These are phyloP conservation scores for Drosophila tropicalis DNA, from an alignment of 1,140 invertebrate genomes.

Conservation along the genomic window DNA sequence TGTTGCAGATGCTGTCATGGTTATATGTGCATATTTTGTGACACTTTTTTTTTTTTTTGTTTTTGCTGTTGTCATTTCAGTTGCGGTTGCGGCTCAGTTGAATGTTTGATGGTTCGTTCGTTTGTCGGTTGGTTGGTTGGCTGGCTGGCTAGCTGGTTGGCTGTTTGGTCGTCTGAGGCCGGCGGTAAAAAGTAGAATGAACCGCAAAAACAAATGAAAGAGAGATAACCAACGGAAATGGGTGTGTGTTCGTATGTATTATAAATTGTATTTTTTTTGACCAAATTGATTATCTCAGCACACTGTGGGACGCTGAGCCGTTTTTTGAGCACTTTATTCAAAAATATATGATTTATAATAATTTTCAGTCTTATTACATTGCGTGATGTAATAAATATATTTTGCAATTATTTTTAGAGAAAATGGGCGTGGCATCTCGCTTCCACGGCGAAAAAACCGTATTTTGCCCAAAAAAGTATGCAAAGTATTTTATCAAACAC, in stretches of 20 bases:
- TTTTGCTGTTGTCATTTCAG: constrained; percentile 43
- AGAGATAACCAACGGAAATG: not conserved
- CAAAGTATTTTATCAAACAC: too few species aligned
- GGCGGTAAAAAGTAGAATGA: constrained; percentile 13
- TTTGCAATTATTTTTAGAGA: too few species aligned
- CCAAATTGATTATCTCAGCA: too few species aligned
- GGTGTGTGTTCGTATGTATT: not conserved
- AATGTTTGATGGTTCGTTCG: constrained; percentile 39
- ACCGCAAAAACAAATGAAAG: constrained; percentile 15
- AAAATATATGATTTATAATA: too few species aligned
- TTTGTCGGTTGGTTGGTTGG: constrained; percentile 15
- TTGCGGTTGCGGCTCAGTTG: constrained; percentile 40
- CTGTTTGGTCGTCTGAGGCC: constrained; percentile 3
- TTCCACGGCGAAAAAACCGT: too few species aligned
- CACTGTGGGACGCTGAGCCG: too few species aligned
- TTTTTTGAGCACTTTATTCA: too few species aligned
- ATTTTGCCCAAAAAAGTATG: too few species aligned
- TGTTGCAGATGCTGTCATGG: constrained; percentile 24
- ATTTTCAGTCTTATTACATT: too few species aligned
- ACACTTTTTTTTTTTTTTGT: constrained; percentile 33
- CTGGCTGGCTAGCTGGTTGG: constrained; percentile 22
- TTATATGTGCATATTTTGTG: constrained; percentile 21
- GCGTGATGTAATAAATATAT: too few species aligned
- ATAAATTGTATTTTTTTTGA: not conserved
- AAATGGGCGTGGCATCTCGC: too few species aligned